Percentiles rank a stretch among this genome's conserved stretches.
Evolutionary conservation across 2,797 vertebrate species (phyloP).

Genomic region (Lindbergichthys nudifrons): DNA sequence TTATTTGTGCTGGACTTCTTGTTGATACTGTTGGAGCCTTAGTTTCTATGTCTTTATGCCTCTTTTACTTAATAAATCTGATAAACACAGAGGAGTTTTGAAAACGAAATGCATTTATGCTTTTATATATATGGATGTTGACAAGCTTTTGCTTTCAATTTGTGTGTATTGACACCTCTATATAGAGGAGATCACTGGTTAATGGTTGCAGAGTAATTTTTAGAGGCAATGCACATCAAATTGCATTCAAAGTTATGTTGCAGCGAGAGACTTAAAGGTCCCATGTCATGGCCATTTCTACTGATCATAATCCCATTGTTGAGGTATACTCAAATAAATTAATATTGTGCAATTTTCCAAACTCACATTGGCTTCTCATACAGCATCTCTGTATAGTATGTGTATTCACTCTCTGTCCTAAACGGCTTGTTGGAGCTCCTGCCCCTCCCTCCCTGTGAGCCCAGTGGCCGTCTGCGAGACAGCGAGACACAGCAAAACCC

Average conservation of each 20-base stretch:
- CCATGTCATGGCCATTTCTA: too few species aligned
- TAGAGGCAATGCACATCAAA: not conserved
- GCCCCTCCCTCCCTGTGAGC: too few species aligned
- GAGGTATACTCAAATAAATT: too few species aligned
- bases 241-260: not conserved
- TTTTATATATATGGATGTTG: not conserved
- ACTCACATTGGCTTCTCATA: too few species aligned
- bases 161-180: not conserved
- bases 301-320: too few species aligned
- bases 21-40: not conserved
- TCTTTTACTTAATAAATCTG: conserved; percentile 7
- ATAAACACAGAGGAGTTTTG: not conserved
- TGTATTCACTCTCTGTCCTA: too few species aligned
- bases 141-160: not conserved
- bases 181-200: not conserved
- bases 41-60: too few species aligned
- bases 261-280: not conserved
- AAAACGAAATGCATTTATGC: not conserved
- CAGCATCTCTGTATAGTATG: too few species aligned
- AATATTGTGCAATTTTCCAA: too few species aligned
- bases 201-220: not conserved
- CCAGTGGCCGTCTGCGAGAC: too few species aligned
- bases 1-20: conserved; percentile 1
- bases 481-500: too few species aligned
- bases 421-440: too few species aligned